Conservation (phyloP, 35 echinoderm and acorn worm genomes). For the Patiria miniata region DNA sequence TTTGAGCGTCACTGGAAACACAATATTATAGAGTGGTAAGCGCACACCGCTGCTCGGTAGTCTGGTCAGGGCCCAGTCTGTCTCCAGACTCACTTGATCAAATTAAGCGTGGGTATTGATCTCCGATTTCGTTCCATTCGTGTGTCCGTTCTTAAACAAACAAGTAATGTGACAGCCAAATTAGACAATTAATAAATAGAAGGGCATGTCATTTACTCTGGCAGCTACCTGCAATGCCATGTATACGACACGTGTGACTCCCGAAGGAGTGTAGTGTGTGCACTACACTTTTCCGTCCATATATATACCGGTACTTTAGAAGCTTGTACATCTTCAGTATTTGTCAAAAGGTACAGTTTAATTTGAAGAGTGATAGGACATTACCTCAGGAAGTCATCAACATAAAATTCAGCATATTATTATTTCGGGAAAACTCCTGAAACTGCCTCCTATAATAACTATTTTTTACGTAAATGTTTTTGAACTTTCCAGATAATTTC, state of each 20-base stretch:
- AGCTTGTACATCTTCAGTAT: no score
- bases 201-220: conserved; percentile 13
- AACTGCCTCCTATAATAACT: no score
- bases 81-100: background rate
- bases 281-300: no score
- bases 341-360: no score
- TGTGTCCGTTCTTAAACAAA: conserved; percentile 8
- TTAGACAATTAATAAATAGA: conserved; percentile 22
- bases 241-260: background rate
- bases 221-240: background rate
- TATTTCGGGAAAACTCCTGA: no score
- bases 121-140: background rate
- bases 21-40: conserved; percentile 22
- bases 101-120: conserved; percentile 2
- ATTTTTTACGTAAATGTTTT: no score
- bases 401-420: no score
- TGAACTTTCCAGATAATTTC: no score
- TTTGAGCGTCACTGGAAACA: background rate
- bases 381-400: no score
- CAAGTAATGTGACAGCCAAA: conserved; percentile 27
- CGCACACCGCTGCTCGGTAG: background rate
- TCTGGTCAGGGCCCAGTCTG: background rate
- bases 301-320: no score
- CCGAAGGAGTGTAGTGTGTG: no score
- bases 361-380: no score